Base-by-base conservation (phyloP, 2,888 invertebrate species). In the Eupithecia inturbata region DNA sequence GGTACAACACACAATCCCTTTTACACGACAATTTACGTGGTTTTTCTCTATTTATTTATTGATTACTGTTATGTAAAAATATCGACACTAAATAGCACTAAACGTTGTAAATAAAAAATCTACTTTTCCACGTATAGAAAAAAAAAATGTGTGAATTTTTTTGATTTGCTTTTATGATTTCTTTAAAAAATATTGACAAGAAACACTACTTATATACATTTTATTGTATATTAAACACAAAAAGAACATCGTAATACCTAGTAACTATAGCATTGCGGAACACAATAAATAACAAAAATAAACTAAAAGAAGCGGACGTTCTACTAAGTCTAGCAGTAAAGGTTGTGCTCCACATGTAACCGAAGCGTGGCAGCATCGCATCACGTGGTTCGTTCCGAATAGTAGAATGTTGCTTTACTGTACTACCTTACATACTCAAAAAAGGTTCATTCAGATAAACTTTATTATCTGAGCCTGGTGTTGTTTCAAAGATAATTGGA, bases 211-310 rank as follows among this genome's bases (percentile, higher is more conserved):
- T n/a, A n/a, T 49, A 26, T 53, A 26, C 22, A 22, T 26, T 26
- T 9, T 9, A 49, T 49, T 53, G 0, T 22, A 26, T 53, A 26
- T 12, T 22, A 53, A 53, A 53, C 53, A 22, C 12, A 53, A 53
- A 53, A 53, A 53, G n/a, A 22, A 53, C 22, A 57, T 26, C 5
- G 22, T 26, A 19, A 45, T 22, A 53, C 53, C 57, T 53, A 22
- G 26, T 53, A 53, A n/a, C 57, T 57, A 57, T 57, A 57, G 26
- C 57, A 57, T 57, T 57, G 22, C 53, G 53, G 26, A 74, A 72
- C 39, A 67, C 49, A 68, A 76, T 71, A 76, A n/a, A 75, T 49
- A 28, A 67, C 67, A 49, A 78, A 77, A 69, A 49, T 73, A 26
- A 70, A 77, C 36, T 64, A 70, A 71, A 41, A 28, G 16, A 77